phyloP scores from a whole-genome alignment of 2,888 invertebrate genomes.

The Schizotus pectinicornis region DNA sequence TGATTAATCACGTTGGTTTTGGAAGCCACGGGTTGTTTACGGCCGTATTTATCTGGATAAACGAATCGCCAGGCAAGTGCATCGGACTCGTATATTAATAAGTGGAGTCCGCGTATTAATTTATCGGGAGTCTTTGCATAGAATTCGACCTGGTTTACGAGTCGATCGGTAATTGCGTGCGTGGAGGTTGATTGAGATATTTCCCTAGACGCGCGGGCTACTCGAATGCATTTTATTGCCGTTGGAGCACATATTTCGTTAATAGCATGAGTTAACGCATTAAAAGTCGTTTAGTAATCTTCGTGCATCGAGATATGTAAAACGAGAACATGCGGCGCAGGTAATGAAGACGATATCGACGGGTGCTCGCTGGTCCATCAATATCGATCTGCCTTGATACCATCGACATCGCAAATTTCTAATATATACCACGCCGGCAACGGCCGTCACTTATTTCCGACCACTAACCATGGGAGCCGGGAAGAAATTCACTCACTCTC shows the following conservation, averaged over 20 bases:
- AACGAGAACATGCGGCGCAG: conserved; percentile 56
- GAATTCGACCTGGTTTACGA: conserved; percentile 51
- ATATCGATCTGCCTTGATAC: conserved; percentile 44
- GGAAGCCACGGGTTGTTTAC: conserved; percentile 54
- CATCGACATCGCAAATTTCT: conserved; percentile 41
- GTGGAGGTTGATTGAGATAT: conserved; percentile 55
- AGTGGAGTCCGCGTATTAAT: conserved; percentile 45
- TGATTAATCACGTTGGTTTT: conserved; percentile 54
- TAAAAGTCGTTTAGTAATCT: conserved; percentile 57
- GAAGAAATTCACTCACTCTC: too few species aligned
- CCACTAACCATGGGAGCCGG: background rate
- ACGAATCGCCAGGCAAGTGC: conserved; percentile 18
- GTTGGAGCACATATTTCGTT: conserved; percentile 51
- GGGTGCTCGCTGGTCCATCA: conserved; percentile 45
- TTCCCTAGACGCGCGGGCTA: conserved; percentile 41
- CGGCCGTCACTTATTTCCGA: background rate
- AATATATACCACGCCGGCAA: conserved; percentile 21
- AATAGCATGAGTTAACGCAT: conserved; percentile 57
- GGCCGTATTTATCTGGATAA: conserved; percentile 29
- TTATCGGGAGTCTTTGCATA: conserved; percentile 49
- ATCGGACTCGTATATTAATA: conserved; percentile 46
- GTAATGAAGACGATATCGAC: conserved; percentile 54
- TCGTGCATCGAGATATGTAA: conserved; percentile 60
- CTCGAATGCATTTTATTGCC: conserved; percentile 43
- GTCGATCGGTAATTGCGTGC: conserved; percentile 55